Evolutionary conservation across 2,113 vertebrate genomes (phyloP), one percentile per base, ranked within the genome.

Genomic region (Ginglymostoma cirratum): DNA sequence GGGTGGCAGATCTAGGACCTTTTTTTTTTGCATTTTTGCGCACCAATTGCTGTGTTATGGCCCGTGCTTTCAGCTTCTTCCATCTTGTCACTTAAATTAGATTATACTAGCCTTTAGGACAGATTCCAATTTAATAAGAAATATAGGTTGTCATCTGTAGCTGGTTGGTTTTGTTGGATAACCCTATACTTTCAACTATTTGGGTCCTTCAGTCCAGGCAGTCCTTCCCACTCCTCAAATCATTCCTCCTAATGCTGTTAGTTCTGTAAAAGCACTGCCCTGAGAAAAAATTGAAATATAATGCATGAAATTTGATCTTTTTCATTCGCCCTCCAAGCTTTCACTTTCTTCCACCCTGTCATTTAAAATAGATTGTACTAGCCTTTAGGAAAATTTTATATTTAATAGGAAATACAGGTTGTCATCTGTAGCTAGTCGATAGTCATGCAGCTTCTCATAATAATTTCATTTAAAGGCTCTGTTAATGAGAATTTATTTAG

Each of bases 101-200:
- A 52, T 34, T 34, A 70, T 27, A 2, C 38, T 96, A 85, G 42
- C 87, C 83, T 95, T 96, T 42, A 48, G 95, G 95, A 97, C 96
- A 34, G 87, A 96, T 55, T 96, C 97, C 96, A 69, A 96, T 96
- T 96, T 97, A 97, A 95, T 95, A 61, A 52, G 92, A 96, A 92
- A 38, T 55, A 61, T 83, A 94, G 21, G 38, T 42, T 94, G 92
- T 94, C 65, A 94, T 94, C 92, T 94, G 92, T 69, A 38, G 65
- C 65, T 89, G 2, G 8, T 89, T 89, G 27, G 24, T 89, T 89
- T 55, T 89, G 85, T 45, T 87, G 86, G 87, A 61, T 55, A 61
- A 0, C 34, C 14, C 87, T 34, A n/a, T 34, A 65, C 61, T 89
- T 89, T 89, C 27, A 48, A 55, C 30, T 52, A 0, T 89, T 30